Percentiles rank a stretch among this genome's conserved stretches.
Evolutionary conservation across 2,113 vertebrate species (phyloP).

Genomic region (Lanius collurio): DNA sequence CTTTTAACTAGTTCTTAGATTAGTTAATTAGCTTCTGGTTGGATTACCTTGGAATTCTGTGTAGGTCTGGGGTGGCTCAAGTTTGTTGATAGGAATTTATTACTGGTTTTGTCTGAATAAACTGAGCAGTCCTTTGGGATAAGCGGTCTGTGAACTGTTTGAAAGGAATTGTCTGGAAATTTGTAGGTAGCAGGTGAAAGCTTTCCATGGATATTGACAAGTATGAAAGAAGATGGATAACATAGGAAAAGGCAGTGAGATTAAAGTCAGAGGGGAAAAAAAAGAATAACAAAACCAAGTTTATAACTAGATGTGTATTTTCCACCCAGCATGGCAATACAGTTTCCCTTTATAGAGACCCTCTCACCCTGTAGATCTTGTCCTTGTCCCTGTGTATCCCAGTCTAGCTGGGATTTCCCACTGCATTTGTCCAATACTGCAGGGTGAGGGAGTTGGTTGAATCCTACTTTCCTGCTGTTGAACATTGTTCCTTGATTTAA

Average conservation of each 20-base stretch:
- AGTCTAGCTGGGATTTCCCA: not conserved
- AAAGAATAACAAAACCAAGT: not conserved
- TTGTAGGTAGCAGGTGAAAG: not conserved
- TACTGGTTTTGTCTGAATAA: not conserved
- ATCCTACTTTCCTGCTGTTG: not conserved
- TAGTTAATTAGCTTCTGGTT: not conserved
- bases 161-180: not conserved
- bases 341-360: not conserved
- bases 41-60: not conserved
- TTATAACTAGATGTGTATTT: not conserved
- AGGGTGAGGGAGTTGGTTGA: not conserved
- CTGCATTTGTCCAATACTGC: not conserved
- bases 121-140: not conserved
- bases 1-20: not conserved
- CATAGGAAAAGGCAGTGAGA: not conserved
- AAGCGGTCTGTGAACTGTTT: not conserved
- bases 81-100: not conserved
- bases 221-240: not conserved
- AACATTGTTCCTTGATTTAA: not conserved
- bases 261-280: not conserved
- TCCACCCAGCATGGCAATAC: not conserved
- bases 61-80: not conserved
- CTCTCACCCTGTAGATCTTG: not conserved
- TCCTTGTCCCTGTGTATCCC: not conserved
- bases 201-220: not conserved